Base-by-base conservation (phyloP, 2,797 vertebrate genomes). In the Odontamblyopus rebecca region DNA sequence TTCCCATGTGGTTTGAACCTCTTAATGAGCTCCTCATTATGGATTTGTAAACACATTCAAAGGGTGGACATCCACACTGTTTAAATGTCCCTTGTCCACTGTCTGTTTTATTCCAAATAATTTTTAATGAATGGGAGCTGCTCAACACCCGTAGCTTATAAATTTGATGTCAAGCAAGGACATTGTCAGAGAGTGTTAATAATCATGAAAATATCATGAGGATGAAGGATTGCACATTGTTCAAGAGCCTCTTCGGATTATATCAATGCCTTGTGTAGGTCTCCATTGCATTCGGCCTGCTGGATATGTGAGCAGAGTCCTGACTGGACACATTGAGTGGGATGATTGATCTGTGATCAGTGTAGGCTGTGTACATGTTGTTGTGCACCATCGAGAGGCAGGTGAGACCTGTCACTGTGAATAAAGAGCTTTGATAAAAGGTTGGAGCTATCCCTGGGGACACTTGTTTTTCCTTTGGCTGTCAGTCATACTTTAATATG, bases 1-100 rank as follows among this genome's bases (percentile, higher is more conserved):
- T 79, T 88, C 67, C 68, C 65, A 0, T 78, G 79, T 76, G 83
- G 73, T 80, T 82, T 72, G 56, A 86, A 75, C 72, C 69, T 73
- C 77, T 82, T 85, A 86, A 86, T 83, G 73, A 84, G 84, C 78
- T 61, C 65, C 70, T 85, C 76, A 80, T 87, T 73, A 80, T 57
- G 67, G 70, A 76, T 77, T 44, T 18, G 38, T 79, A n/a, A 86
- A 79, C 60, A 4, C 72, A 27, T 29, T 68, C 53, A 82, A 76
- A 75, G 18, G 12, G 51, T 35, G 12, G 53, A 26, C 54, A 30
- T 80, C 38, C 29, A 70, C 26, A 70, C 71, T 67, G 35, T 75
- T 62, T 38, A 62, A 16, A 48, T 69, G 51, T 30, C 61, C 15
- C 41, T 38, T 62, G 15, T 67, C 23, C 29, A 69, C 19, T n/a